Percentiles rank a stretch among this genome's conserved stretches.
Conservation (phyloP, 2,113 vertebrate species). For the Hystrix cristata region DNA sequence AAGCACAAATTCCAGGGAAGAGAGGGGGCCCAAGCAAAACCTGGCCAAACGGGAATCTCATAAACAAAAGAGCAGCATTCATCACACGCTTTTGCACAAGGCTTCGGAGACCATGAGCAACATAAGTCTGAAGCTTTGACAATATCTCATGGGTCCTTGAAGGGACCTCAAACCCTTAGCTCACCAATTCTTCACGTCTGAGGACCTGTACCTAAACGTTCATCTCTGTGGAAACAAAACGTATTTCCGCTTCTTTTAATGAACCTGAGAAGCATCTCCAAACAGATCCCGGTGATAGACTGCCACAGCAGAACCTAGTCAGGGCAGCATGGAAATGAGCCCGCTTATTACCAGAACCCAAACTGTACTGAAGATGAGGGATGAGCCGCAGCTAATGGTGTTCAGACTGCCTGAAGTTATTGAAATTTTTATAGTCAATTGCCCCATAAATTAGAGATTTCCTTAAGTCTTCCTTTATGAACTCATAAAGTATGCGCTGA, state of each 20-base stretch:
- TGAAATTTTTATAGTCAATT: slow-evolving; percentile 46
- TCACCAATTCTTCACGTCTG: not conserved
- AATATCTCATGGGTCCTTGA: not conserved
- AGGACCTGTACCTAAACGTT: slow-evolving; percentile 14
- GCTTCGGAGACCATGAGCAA: not conserved
- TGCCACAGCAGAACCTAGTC: not conserved
- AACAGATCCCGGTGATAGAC: not conserved
- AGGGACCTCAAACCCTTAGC: not conserved
- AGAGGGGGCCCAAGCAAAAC: not conserved
- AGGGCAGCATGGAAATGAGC: slow-evolving; percentile 5
- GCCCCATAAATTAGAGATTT: slow-evolving; percentile 57
- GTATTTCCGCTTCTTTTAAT: slow-evolving; percentile 9
- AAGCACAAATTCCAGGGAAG: not conserved
- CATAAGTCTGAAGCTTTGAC: not conserved
- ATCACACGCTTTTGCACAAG: not conserved
- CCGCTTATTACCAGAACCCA: slow-evolving; percentile 19
- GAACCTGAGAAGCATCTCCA: not conserved
- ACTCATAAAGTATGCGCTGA: slow-evolving; percentile 28
- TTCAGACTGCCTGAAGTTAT: slow-evolving; percentile 32
- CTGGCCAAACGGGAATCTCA: not conserved
- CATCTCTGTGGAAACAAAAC: not conserved
- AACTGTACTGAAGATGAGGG: not conserved
- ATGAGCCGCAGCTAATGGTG: slow-evolving; percentile 38
- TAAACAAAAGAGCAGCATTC: not conserved
- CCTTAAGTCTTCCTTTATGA: slow-evolving; percentile 55